Evolutionary conservation across 2,888 invertebrate genomes (phyloP).

Genomic region (Mythimna albipuncta): DNA sequence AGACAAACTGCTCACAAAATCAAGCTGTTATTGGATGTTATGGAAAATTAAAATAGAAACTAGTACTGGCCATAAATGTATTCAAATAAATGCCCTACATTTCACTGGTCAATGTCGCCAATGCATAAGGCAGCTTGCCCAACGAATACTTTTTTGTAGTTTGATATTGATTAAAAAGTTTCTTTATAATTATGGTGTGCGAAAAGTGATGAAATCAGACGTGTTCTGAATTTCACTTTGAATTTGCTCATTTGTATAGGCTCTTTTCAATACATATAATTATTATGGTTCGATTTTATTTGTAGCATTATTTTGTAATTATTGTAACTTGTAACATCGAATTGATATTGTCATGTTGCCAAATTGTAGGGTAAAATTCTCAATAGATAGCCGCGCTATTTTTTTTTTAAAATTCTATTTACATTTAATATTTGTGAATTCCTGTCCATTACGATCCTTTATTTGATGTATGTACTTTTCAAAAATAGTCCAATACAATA

Average conservation of each 20-base stretch:
- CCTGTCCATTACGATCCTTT: background rate
- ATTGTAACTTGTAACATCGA: slow-evolving; percentile 13
- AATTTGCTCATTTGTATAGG: background rate
- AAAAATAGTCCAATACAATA: background rate
- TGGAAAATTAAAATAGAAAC: background rate
- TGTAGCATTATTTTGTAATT: background rate
- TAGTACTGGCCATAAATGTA: background rate
- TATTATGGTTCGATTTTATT: background rate
- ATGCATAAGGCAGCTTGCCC: background rate
- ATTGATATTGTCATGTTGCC: background rate
- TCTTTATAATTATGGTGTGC: background rate
- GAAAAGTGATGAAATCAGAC: background rate
- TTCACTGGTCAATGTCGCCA: background rate
- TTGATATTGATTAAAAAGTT: background rate
- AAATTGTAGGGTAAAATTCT: slow-evolving; percentile 14
- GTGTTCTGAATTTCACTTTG: background rate
- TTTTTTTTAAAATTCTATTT: too few species aligned
- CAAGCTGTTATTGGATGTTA: too few species aligned
- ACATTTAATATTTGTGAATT: background rate
- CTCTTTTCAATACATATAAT: background rate
- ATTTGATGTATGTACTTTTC: background rate
- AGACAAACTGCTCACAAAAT: background rate
- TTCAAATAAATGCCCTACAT: background rate
- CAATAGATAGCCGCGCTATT: background rate
- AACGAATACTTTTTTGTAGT: background rate